Percentiles rank a stretch among this genome's conserved stretches.
These are phyloP conservation scores for Macroglossus sobrinus DNA, from an alignment of 2,113 vertebrate species.

Conservation along the genomic window DNA sequence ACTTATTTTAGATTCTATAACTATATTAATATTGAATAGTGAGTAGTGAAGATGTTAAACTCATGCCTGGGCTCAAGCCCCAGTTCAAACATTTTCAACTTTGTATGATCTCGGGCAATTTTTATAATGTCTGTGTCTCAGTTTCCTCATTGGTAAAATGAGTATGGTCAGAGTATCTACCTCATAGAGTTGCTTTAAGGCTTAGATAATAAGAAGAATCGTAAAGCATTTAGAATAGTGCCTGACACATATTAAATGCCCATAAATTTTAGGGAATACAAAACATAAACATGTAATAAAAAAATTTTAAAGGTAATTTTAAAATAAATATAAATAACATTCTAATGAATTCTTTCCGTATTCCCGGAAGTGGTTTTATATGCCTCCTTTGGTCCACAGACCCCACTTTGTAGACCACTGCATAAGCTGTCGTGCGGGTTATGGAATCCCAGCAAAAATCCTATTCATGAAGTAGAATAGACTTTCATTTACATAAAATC, in stretches of 20 bases:
- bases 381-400: background rate
- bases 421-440: background rate
- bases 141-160: background rate
- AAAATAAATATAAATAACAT: constrained; percentile 15
- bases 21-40: background rate
- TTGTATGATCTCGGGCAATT: background rate
- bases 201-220: background rate
- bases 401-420: background rate
- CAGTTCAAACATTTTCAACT: background rate
- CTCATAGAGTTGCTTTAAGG: background rate
- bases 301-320: background rate
- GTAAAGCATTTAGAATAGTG: background rate
- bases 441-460: background rate
- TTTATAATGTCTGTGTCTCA: background rate
- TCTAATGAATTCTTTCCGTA: background rate
- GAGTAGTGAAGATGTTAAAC: background rate
- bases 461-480: background rate
- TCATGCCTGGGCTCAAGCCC: background rate
- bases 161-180: background rate
- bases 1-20: background rate
- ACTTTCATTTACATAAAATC: background rate
- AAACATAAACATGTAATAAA: background rate
- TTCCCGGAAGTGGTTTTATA: background rate
- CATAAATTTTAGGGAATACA: background rate
- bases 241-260: background rate